A percentile compares a stretch with the other conserved stretches of the same genome.
These are phyloP conservation scores for Lochmaea capreae DNA, from an alignment of 2,888 invertebrate genomes.

Conservation along the genomic window DNA sequence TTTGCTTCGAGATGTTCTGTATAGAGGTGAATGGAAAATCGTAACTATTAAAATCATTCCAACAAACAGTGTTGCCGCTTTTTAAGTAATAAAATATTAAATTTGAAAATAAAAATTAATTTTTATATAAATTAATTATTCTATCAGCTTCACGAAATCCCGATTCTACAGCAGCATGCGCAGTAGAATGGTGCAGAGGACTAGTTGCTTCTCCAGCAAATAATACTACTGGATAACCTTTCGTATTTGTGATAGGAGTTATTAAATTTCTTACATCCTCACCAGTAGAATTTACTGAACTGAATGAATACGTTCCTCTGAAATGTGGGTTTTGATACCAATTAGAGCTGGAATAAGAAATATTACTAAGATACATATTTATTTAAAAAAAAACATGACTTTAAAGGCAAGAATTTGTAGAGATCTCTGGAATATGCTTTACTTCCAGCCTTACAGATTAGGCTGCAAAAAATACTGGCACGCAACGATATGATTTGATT, in stretches of 20 bases:
- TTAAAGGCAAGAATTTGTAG: no score
- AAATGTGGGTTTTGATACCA: slow-evolving; percentile 54
- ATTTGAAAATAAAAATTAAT: not conserved
- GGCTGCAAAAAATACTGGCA: no score
- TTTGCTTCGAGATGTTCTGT: slow-evolving; percentile 19
- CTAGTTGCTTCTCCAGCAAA: slow-evolving; percentile 71
- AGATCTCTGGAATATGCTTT: no score
- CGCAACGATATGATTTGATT: no score
- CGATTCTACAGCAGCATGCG: slow-evolving; percentile 67
- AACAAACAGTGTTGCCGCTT: not conserved
- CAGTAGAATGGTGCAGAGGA: slow-evolving; percentile 63
- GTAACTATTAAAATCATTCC: not conserved
- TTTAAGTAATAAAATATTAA: no score
- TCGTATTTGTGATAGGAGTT: slow-evolving; percentile 36
- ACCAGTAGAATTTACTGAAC: not conserved
- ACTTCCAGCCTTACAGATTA: no score
- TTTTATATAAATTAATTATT: slow-evolving; percentile 44
- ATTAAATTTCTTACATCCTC: slow-evolving; percentile 27
- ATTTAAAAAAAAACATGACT: no score
- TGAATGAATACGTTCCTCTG: slow-evolving; percentile 51
- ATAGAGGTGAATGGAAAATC: slow-evolving; percentile 8
- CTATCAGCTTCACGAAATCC: slow-evolving; percentile 66
- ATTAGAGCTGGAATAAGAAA: slow-evolving; percentile 43
- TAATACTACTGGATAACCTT: slow-evolving; percentile 65
- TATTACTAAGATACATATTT: not conserved